A percentile compares a stretch with the other conserved stretches of the same genome.
Evolutionary conservation across 2,113 vertebrate species (phyloP).

Genomic region (Limanda limanda): DNA sequence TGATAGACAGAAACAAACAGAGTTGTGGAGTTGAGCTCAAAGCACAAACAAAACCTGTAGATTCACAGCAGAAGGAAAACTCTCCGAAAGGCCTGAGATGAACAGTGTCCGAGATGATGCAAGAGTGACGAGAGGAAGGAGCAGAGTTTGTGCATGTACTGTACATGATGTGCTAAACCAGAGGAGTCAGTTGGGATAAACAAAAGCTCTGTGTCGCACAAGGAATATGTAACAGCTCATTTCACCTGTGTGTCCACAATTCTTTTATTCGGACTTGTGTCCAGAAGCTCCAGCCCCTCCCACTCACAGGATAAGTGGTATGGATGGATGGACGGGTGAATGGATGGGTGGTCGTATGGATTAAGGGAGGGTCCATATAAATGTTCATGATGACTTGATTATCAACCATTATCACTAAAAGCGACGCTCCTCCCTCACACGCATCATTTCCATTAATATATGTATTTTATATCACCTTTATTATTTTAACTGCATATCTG

Average conservation of each 20-base stretch:
- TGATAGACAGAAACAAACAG: not conserved
- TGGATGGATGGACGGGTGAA: no score
- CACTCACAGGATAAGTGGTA: no score
- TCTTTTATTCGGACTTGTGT: not conserved
- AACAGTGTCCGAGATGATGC: constrained; percentile 23
- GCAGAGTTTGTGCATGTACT: not conserved
- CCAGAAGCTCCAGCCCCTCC: no score
- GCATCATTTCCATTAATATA: not conserved
- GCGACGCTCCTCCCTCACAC: not conserved
- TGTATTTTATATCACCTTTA: not conserved
- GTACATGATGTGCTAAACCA: not conserved
- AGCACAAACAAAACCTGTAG: constrained; percentile 27
- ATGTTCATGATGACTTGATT: not conserved
- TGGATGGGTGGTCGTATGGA: no score
- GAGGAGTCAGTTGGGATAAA: not conserved
- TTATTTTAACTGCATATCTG: not conserved
- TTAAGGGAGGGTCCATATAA: no score
- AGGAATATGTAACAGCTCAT: not conserved
- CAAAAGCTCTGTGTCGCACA: not conserved
- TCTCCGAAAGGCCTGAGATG: not conserved
- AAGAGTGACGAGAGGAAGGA: constrained; percentile 33
- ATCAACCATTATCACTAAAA: not conserved
- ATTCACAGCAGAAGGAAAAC: constrained; percentile 16
- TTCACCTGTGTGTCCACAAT: not conserved
- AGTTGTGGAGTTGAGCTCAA: constrained; percentile 7